Percentiles rank a stretch among this genome's conserved stretches.
Evolutionary conservation across 2,888 invertebrate species (phyloP).

Genomic region (Luffia ferchaultella): DNA sequence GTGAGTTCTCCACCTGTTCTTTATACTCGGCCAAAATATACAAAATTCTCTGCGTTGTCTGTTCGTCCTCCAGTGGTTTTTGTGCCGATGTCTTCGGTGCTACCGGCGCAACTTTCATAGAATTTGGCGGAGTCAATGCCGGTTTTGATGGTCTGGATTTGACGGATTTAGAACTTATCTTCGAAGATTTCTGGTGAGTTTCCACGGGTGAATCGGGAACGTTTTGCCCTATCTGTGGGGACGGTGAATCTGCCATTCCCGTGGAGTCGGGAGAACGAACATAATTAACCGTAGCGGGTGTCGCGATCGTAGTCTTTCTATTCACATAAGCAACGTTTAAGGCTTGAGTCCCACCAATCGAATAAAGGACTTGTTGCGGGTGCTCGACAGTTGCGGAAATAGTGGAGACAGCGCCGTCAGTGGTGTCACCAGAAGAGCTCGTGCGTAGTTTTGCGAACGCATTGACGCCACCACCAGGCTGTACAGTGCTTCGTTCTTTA

Average conservation of each 20-base stretch:
- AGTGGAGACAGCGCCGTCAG: constrained; percentile 19
- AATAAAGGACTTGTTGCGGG: constrained; percentile 43
- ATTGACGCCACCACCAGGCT: constrained; percentile 37
- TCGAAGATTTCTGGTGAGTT: constrained; percentile 30
- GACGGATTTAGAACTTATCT: constrained; percentile 39
- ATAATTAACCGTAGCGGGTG: constrained; percentile 45
- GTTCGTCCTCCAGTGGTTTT: constrained; percentile 82
- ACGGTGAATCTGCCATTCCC: constrained; percentile 15
- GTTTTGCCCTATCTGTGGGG: constrained; percentile 34
- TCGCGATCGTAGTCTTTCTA: constrained; percentile 37
- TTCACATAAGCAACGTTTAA: constrained; percentile 45
- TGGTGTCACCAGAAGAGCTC: constrained; percentile 30
- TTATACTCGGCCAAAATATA: constrained; percentile 83
- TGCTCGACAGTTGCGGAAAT: constrained; percentile 34
- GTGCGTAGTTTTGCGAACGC: constrained; percentile 28
- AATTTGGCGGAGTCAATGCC: constrained; percentile 59
- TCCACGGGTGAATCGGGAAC: constrained; percentile 27
- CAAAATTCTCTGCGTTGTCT: constrained; percentile 80
- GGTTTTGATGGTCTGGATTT: constrained; percentile 63
- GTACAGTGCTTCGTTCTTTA: constrained; percentile 76
- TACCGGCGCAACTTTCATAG: constrained; percentile 71
- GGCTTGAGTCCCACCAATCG: constrained; percentile 23
- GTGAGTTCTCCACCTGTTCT: constrained; percentile 80
- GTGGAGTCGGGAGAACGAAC: constrained; percentile 44
- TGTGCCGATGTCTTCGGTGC: constrained; percentile 65